Base-by-base conservation (phyloP, 2,797 vertebrate species). In the Hemibagrus guttatus region DNA sequence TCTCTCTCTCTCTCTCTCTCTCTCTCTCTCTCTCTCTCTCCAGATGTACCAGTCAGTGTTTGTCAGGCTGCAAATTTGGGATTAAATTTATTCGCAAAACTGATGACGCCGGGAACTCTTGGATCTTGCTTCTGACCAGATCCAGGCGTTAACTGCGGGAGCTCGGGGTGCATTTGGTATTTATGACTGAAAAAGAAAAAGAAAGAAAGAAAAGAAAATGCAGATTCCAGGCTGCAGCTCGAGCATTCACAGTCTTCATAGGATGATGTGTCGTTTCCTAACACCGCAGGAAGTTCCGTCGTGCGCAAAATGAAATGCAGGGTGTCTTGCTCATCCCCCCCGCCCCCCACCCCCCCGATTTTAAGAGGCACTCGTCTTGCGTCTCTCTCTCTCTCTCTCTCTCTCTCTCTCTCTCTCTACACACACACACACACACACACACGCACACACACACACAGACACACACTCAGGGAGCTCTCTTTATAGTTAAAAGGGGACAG, bases 1-100 rank as follows among this genome's bases (percentile, higher is more conserved):
- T 81, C 83, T 76, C 28, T 82, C 83, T 66, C 42, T 84, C 81
- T 58, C 84, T 76, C 58, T 64, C 84, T 64, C 84, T 54, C 84
- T 75, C 39, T 64, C 71, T 61, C 58, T 46, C 49, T 21, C 42
- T 26, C 61, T 39, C 61, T 17, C 61, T n/a, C 35, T 42, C 75
- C 56, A 80, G 63, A 80, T 79, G 74, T 58, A 58, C 16, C 39
- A 76, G 72, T 52, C n/a, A 61, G 35, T 63, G 31, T 84, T 74
- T n/a, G 28, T 72, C 17, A 74, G 61, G 42, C 80, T 81, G 80
- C 80, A 66, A 81, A 81, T 82, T 68, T 66, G 80, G 61, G 46
- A 28, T 82, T 66, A 4, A 52, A 52, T 82, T 52, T 82, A 82
- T 82, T 82, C 63, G 17, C 4, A 68, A 82, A 82, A 82, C 63